Conservation (phyloP, 2,888 invertebrate species). For the Amaurobius ferox region DNA sequence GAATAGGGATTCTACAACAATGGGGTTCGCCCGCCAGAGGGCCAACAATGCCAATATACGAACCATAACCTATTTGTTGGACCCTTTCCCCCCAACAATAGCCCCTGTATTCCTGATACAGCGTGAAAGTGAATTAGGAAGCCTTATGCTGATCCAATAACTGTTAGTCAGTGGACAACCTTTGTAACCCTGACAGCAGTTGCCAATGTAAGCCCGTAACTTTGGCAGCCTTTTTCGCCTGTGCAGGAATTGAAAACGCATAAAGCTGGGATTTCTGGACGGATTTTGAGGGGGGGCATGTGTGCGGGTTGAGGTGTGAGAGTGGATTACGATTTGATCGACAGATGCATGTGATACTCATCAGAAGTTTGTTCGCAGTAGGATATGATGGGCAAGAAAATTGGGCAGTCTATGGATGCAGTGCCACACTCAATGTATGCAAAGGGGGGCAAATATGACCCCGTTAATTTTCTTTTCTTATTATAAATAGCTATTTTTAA, state of each 20-base stretch:
- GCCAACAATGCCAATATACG: constrained; percentile 70
- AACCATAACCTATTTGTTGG: constrained; percentile 71
- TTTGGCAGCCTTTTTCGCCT: constrained; percentile 39
- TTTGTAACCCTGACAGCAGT: constrained; percentile 64
- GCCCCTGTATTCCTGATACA: constrained; percentile 38
- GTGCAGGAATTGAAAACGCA: constrained; percentile 35
- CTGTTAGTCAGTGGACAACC: constrained; percentile 41
- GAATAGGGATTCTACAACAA: constrained; percentile 46
- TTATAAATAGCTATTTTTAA: too few species aligned
- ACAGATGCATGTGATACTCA: constrained; percentile 8
- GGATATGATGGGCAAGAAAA: not conserved
- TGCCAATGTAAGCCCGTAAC: constrained; percentile 64
- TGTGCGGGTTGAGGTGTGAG: not conserved
- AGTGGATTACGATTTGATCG: constrained; percentile 4
- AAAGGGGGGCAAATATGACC: too few species aligned
- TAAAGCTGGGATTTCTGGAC: constrained; percentile 5
- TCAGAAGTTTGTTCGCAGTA: not conserved
- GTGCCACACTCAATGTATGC: too few species aligned
- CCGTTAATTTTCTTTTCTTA: too few species aligned
- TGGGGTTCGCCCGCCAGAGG: constrained; percentile 47
- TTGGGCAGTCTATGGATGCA: not conserved
- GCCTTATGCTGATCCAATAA: constrained; percentile 50
- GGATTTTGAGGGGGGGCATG: not conserved
- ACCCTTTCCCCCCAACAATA: constrained; percentile 54
- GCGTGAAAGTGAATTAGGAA: constrained; percentile 71